Percentiles rank a stretch among this genome's conserved stretches.
phyloP scores from a whole-genome alignment of 1,140 invertebrate genomes.

The Macrocentrus cingulum region DNA sequence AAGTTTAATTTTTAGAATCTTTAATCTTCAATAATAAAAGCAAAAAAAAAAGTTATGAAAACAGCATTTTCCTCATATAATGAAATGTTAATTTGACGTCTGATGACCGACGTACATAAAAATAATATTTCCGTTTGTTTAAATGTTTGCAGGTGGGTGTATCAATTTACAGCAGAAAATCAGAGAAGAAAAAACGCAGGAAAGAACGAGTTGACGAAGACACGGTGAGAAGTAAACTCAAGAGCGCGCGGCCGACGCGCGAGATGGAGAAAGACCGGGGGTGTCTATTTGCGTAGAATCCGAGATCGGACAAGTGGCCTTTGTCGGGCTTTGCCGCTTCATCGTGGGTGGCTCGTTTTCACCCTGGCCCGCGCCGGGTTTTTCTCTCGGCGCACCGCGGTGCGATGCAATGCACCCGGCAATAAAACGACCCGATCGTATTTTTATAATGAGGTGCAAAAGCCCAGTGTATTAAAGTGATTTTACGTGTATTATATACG shows the following conservation, averaged over 20 bases:
- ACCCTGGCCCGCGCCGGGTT: slow-evolving; percentile 29
- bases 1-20: too few relatives aligned
- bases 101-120: too few relatives aligned
- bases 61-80: too few relatives aligned
- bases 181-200: slow-evolving; percentile 21
- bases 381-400: too few relatives aligned
- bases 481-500: slow-evolving; percentile 29
- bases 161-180: slow-evolving; percentile 16
- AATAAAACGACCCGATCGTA: background rate
- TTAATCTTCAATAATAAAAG: too few relatives aligned
- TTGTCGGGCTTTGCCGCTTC: slow-evolving; percentile 42
- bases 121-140: too few relatives aligned
- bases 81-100: too few relatives aligned
- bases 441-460: background rate
- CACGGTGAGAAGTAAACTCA: slow-evolving; percentile 24
- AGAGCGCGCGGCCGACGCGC: slow-evolving; percentile 28
- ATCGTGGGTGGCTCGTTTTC: slow-evolving; percentile 40
- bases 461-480: background rate
- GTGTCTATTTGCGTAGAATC: slow-evolving; percentile 48
- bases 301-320: slow-evolving; percentile 47
- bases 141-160: slow-evolving; percentile 7
- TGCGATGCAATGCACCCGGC: background rate
- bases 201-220: slow-evolving; percentile 14
- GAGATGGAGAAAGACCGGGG: slow-evolving; percentile 25
- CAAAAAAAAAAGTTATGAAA: too few relatives aligned